Percentiles rank a stretch among this genome's conserved stretches.
Conservation (phyloP, 2,113 vertebrate genomes). For the Myocastor coypus region DNA sequence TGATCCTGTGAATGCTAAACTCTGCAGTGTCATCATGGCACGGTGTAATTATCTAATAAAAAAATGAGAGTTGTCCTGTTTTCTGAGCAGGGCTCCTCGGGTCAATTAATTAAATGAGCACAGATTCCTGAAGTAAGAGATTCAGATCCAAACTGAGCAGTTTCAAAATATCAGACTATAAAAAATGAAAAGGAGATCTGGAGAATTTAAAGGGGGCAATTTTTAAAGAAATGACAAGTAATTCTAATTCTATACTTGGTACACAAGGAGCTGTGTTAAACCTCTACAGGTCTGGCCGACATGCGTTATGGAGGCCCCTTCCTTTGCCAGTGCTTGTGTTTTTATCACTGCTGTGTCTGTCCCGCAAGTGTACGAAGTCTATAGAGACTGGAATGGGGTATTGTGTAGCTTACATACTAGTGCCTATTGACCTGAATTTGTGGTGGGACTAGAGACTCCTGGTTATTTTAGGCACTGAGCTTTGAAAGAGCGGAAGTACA, state of each 20-base stretch:
- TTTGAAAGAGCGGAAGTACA: background rate
- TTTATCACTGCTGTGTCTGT: background rate
- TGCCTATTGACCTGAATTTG: background rate
- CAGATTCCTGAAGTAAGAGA: slow-evolving; percentile 70
- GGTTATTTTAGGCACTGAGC: background rate
- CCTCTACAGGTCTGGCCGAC: background rate
- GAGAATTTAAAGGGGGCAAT: background rate
- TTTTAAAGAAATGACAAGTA: slow-evolving; percentile 21
- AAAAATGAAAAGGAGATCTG: slow-evolving; percentile 52
- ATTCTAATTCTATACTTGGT: background rate
- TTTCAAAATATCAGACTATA: background rate
- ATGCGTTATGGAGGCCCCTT: background rate
- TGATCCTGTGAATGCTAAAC: slow-evolving; percentile 46
- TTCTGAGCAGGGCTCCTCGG: slow-evolving; percentile 68
- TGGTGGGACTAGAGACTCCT: background rate
- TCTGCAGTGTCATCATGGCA: slow-evolving; percentile 66
- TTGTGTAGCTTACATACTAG: background rate
- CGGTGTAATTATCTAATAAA: slow-evolving; percentile 71
- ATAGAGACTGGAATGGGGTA: background rate
- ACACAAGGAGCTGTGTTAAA: background rate
- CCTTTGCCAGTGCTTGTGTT: background rate
- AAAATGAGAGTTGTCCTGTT: slow-evolving; percentile 64
- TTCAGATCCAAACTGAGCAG: slow-evolving; percentile 61
- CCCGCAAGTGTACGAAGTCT: background rate
- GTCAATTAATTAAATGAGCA: slow-evolving; percentile 85